Percentiles rank a stretch among this genome's conserved stretches.
phyloP scores from a whole-genome alignment of 1,140 invertebrate genomes.

The Hycleus cichorii region DNA sequence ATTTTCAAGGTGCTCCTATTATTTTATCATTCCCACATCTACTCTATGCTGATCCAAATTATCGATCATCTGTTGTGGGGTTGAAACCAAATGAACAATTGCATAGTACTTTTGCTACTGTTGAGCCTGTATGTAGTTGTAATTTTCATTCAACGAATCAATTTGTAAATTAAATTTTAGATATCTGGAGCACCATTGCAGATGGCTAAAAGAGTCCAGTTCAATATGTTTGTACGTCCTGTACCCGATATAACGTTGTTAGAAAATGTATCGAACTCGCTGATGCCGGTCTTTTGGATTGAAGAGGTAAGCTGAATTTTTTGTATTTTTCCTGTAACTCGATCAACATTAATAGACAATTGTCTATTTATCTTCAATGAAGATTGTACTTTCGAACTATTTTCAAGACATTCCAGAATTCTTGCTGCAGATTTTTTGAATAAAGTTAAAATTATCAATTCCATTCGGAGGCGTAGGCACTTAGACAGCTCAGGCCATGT shows the following conservation, averaged over 20 bases:
- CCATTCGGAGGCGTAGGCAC: no score
- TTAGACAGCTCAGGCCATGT: no score
- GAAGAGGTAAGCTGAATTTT: slow-evolving; percentile 23
- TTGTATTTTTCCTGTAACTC: no score
- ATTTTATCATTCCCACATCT: slow-evolving; percentile 35
- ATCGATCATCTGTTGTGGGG: slow-evolving; percentile 22
- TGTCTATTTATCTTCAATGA: no score
- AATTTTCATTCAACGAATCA: neutral
- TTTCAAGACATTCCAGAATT: no score
- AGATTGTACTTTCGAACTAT: no score
- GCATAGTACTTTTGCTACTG: slow-evolving; percentile 25
- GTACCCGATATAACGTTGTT: slow-evolving; percentile 20
- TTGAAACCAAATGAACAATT: slow-evolving; percentile 19
- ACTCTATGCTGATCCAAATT: slow-evolving; percentile 27
- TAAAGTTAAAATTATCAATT: no score
- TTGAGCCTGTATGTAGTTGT: slow-evolving; percentile 31
- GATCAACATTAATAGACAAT: no score
- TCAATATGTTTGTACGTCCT: slow-evolving; percentile 29
- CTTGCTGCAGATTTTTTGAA: no score
- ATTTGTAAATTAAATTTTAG: slow-evolving; percentile 15
- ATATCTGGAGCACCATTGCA: slow-evolving; percentile 25
- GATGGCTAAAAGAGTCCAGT: slow-evolving; percentile 26
- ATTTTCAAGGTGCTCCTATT: slow-evolving; percentile 35
- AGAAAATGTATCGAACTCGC: slow-evolving; percentile 22
- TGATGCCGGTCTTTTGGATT: slow-evolving; percentile 29